phyloP scores from a whole-genome alignment of 2,113 vertebrate genomes.

The Stegastes partitus region DNA sequence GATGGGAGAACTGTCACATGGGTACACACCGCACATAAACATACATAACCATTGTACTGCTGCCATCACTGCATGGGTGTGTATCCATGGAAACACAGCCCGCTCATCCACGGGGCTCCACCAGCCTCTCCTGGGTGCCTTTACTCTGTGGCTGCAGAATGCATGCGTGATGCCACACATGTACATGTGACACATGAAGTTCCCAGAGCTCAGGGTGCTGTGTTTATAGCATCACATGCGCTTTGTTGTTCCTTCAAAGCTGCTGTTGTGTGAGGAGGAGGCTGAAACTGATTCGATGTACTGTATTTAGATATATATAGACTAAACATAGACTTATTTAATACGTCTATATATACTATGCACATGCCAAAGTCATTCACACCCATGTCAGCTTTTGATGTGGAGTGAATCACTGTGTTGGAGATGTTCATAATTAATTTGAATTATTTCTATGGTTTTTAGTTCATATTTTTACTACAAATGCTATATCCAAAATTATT shows the following conservation, averaged over 20 bases:
- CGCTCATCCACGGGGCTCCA: conserved; percentile 1
- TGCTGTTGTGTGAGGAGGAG: neutral
- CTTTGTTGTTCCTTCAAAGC: conserved; percentile 32
- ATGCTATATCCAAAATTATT: too few species aligned
- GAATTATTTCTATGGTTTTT: too few species aligned
- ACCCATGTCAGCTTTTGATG: too few species aligned
- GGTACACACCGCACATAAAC: neutral
- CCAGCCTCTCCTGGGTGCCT: conserved; percentile 37
- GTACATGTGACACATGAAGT: conserved; percentile 20
- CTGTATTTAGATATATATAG: too few species aligned
- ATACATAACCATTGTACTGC: conserved; percentile 13
- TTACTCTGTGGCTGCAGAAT: neutral
- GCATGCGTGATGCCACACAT: conserved; percentile 21
- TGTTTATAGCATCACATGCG: conserved; percentile 8
- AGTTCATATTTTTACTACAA: too few species aligned
- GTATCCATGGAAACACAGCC: conserved; percentile 56
- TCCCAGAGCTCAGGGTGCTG: conserved; percentile 21
- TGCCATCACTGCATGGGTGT: conserved; percentile 19
- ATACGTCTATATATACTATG: too few species aligned
- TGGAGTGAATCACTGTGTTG: too few species aligned
- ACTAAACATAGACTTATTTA: too few species aligned
- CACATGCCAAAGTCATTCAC: too few species aligned
- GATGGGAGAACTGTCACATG: conserved; percentile 26
- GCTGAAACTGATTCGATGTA: neutral
- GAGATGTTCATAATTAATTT: too few species aligned